A percentile compares a stretch with the other conserved stretches of the same genome.
These are phyloP conservation scores for Caracal caracal DNA, from an alignment of 2,113 vertebrate species.

Conservation along the genomic window DNA sequence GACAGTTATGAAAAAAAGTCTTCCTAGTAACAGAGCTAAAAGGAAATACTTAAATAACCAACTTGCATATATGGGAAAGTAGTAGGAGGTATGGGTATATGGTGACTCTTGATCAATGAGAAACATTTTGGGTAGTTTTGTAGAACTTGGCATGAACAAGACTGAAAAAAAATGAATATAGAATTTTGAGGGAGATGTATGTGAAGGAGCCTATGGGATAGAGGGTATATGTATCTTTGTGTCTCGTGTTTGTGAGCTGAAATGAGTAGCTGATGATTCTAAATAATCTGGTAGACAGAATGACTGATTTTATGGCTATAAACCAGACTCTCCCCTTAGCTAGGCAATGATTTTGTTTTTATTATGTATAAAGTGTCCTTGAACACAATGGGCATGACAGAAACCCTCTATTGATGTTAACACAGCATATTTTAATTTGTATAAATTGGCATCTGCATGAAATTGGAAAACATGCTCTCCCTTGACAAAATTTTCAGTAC, in stretches of 20 bases:
- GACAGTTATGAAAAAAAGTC: not conserved
- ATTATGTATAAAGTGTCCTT: not conserved
- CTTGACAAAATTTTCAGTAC: not conserved
- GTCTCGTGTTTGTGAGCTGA: not conserved
- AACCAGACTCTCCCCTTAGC: not conserved
- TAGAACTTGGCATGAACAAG: not conserved
- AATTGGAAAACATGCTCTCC: not conserved
- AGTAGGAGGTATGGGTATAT: not conserved
- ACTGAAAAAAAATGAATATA: not conserved
- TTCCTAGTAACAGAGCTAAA: not conserved
- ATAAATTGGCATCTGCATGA: not conserved
- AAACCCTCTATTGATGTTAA: not conserved
- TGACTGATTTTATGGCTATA: not conserved
- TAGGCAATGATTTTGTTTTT: not conserved
- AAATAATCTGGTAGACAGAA: not conserved
- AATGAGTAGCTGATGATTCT: not conserved
- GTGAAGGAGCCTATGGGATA: rapidly evolving
- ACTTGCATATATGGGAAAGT: not conserved
- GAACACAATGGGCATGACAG: not conserved
- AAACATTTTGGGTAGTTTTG: not conserved
- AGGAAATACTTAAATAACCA: not conserved
- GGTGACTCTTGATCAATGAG: not conserved
- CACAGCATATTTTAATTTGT: not conserved
- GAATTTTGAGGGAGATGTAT: not conserved
- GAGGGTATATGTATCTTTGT: not conserved